A percentile compares a stretch with the other conserved stretches of the same genome.
Conservation (phyloP, 1,140 invertebrate genomes). For the Drosophila takahashii region DNA sequence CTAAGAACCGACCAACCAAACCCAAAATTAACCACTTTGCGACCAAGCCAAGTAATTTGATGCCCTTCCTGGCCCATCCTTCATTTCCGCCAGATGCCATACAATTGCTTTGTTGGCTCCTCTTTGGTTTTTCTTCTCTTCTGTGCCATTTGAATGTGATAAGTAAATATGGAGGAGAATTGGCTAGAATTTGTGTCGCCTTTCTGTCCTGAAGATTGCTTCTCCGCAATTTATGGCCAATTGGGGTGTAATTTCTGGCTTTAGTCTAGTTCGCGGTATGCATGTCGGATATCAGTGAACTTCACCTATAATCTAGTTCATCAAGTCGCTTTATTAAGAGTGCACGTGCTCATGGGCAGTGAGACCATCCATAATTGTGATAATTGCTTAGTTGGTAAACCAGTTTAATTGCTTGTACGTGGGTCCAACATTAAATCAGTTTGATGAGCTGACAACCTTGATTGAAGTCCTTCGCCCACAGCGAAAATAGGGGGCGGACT, state of each 20-base stretch:
- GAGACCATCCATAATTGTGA: slow-evolving; percentile 21
- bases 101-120: slow-evolving; percentile 34
- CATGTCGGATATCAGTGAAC: slow-evolving; percentile 24
- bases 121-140: slow-evolving; percentile 17
- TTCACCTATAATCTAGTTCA: slow-evolving; percentile 10
- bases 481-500: not conserved
- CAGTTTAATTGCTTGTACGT: slow-evolving; percentile 63
- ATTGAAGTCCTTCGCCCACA: not conserved
- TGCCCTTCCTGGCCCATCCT: slow-evolving; percentile 10
- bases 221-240: slow-evolving; percentile 8
- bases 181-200: slow-evolving; percentile 23
- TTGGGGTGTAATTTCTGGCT: slow-evolving; percentile 7
- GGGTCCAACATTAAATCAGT: slow-evolving; percentile 57
- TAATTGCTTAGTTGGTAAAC: slow-evolving; percentile 64
- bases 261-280: not conserved
- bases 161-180: slow-evolving; percentile 29
- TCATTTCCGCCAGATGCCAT: slow-evolving; percentile 38
- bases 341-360: not conserved
- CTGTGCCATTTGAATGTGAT: slow-evolving; percentile 22
- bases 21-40: slow-evolving; percentile 63
- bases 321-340: slow-evolving; percentile 9
- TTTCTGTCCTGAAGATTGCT: slow-evolving; percentile 4
- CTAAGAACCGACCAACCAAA: slow-evolving; percentile 21
- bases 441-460: slow-evolving; percentile 46
- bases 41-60: slow-evolving; percentile 41